Percentiles rank a stretch among this genome's conserved stretches.
phyloP scores from a whole-genome alignment of 2,888 invertebrate genomes.

The Eristalinus sepulchralis region DNA sequence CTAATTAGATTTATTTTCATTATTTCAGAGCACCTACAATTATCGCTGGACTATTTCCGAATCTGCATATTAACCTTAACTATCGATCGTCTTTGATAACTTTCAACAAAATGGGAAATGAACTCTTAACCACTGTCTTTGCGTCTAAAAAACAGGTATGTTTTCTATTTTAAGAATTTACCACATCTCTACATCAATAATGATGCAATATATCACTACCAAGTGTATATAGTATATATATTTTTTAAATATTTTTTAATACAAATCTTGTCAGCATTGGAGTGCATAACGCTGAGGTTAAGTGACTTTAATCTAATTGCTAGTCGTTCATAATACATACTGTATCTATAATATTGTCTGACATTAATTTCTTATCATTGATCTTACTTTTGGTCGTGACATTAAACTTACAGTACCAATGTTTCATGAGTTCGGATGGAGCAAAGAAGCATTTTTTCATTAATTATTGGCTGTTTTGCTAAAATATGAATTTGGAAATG shows the following conservation, averaged over 20 bases:
- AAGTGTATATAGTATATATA: no score
- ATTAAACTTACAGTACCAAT: slow-evolving; percentile 12
- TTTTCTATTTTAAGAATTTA: not conserved
- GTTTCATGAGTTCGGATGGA: not conserved
- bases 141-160: slow-evolving; percentile 58
- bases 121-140: slow-evolving; percentile 75
- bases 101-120: slow-evolving; percentile 78
- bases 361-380: slow-evolving; percentile 46
- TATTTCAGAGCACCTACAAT: slow-evolving; percentile 77
- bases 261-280: not conserved
- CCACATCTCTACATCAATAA: not conserved
- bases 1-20: not conserved
- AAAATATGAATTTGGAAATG: no score
- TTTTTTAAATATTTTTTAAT: not conserved
- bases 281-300: not conserved
- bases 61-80: slow-evolving; percentile 76
- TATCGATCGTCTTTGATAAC: slow-evolving; percentile 78
- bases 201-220: not conserved
- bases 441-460: not conserved
- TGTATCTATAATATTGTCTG: slow-evolving; percentile 48
- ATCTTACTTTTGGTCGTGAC: slow-evolving; percentile 22
- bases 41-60: slow-evolving; percentile 78
- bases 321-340: not conserved
- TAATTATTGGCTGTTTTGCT: not conserved
- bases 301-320: slow-evolving; percentile 13